These are phyloP conservation scores for Matsumurasca onukii DNA, from an alignment of 1,140 invertebrate species.

Conservation along the genomic window DNA sequence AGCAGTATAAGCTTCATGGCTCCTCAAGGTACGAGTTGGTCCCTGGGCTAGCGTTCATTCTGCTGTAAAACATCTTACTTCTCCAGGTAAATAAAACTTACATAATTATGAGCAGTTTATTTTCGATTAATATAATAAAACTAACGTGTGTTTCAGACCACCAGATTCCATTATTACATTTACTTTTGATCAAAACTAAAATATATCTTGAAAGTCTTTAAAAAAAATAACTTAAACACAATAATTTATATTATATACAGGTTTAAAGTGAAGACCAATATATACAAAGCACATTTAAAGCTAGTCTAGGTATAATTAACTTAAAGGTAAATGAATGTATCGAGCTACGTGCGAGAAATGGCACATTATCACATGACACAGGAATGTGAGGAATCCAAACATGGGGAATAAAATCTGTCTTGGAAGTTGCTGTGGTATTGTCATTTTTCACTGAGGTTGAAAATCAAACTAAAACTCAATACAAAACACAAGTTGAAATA, in stretches of 20 bases:
- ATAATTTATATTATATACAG: slow-evolving; percentile 25
- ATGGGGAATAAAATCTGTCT: background rate
- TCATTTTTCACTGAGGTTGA: background rate
- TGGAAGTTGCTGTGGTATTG: background rate
- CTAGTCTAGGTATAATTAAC: slow-evolving; percentile 14
- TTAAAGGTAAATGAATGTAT: background rate
- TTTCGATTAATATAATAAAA: slow-evolving; percentile 28
- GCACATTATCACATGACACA: slow-evolving; percentile 14
- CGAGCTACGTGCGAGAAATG: background rate
- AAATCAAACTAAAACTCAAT: background rate
- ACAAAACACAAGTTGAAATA: background rate
- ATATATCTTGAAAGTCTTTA: slow-evolving; percentile 29
- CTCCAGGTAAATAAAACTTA: slow-evolving; percentile 5
- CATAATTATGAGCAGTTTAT: slow-evolving; percentile 27
- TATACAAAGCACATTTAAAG: slow-evolving; percentile 28
- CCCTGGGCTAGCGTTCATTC: too few relatives aligned
- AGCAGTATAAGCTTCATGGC: too few relatives aligned
- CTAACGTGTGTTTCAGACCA: slow-evolving; percentile 14
- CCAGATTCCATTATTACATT: slow-evolving; percentile 2
- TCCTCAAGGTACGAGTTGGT: too few relatives aligned
- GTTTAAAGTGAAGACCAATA: slow-evolving; percentile 16
- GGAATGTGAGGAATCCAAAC: background rate
- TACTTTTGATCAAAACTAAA: slow-evolving; percentile 24
- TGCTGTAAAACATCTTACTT: too few relatives aligned
- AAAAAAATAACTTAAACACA: slow-evolving; percentile 21